Conservation (phyloP, 2,888 invertebrate species). For the Scaptomyza tumidula region DNA sequence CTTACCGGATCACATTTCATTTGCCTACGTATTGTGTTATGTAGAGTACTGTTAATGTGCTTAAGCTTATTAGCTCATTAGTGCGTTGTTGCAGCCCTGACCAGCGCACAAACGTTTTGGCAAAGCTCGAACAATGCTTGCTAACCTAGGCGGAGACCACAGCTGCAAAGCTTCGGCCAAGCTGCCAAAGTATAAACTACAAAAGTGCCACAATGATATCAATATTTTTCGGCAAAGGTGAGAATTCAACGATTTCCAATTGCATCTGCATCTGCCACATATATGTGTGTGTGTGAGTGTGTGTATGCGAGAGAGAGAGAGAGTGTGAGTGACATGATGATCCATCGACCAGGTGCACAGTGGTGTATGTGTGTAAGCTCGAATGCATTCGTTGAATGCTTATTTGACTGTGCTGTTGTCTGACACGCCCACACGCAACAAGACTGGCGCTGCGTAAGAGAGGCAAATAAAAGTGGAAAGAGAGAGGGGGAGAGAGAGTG, state of each 20-base stretch:
- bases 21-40: not conserved
- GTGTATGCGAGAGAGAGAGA: slow-evolving; percentile 8
- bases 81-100: slow-evolving; percentile 17
- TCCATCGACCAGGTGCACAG: slow-evolving; percentile 35
- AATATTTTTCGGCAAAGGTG: slow-evolving; percentile 43
- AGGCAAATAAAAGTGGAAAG: not conserved
- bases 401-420: slow-evolving; percentile 54
- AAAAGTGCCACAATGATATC: slow-evolving; percentile 72
- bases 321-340: slow-evolving; percentile 1
- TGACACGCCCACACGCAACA: slow-evolving; percentile 18
- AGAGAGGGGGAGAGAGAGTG: not conserved
- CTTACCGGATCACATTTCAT: not conserved
- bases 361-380: slow-evolving; percentile 41
- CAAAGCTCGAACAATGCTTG: not conserved
- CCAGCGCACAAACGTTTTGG: slow-evolving; percentile 5
- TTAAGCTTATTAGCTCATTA: slow-evolving; percentile 19
- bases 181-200: slow-evolving; percentile 43
- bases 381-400: slow-evolving; percentile 74
- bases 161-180: not conserved
- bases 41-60: not conserved
- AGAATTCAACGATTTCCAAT: slow-evolving; percentile 15
- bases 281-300: slow-evolving; percentile 1
- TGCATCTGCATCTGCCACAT: slow-evolving; percentile 20
- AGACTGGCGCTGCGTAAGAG: not conserved
- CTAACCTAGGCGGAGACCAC: not conserved